Evolutionary conservation across 1,140 invertebrate genomes (phyloP).

Genomic region (Araneus ventricosus): DNA sequence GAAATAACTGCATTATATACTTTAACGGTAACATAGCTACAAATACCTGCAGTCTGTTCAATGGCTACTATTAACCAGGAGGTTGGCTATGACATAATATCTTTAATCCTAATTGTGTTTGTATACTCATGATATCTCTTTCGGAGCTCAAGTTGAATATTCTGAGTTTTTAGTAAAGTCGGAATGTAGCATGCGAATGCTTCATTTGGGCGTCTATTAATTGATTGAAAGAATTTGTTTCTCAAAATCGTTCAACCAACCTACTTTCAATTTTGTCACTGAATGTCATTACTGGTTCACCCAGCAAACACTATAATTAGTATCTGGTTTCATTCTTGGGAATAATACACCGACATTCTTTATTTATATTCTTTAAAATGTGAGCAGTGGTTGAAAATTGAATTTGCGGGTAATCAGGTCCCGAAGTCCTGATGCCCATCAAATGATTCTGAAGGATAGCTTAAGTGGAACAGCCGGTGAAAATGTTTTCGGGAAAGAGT

Average conservation of each 20-base stretch:
- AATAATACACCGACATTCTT: background rate
- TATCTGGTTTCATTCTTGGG: background rate
- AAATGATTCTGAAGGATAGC: background rate
- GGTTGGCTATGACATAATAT: too few relatives aligned
- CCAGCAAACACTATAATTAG: background rate
- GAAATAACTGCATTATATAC: too few relatives aligned
- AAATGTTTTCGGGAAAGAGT: constrained; percentile 37
- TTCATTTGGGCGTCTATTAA: too few relatives aligned
- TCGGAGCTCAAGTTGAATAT: too few relatives aligned
- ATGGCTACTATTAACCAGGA: too few relatives aligned
- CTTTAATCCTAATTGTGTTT: too few relatives aligned
- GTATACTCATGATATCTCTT: too few relatives aligned
- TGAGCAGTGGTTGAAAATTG: background rate
- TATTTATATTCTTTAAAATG: background rate
- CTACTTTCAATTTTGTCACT: background rate
- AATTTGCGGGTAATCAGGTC: background rate
- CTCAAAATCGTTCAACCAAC: background rate
- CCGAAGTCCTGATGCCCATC: background rate
- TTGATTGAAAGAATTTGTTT: background rate
- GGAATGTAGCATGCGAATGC: too few relatives aligned
- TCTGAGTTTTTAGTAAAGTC: too few relatives aligned
- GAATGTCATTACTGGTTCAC: background rate
- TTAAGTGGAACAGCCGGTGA: constrained; percentile 43
- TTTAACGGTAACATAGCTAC: too few relatives aligned
- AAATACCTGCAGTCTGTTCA: too few relatives aligned